These are phyloP conservation scores for Camponotus pennsylvanicus DNA, from an alignment of 1,140 invertebrate genomes.

Conservation along the genomic window DNA sequence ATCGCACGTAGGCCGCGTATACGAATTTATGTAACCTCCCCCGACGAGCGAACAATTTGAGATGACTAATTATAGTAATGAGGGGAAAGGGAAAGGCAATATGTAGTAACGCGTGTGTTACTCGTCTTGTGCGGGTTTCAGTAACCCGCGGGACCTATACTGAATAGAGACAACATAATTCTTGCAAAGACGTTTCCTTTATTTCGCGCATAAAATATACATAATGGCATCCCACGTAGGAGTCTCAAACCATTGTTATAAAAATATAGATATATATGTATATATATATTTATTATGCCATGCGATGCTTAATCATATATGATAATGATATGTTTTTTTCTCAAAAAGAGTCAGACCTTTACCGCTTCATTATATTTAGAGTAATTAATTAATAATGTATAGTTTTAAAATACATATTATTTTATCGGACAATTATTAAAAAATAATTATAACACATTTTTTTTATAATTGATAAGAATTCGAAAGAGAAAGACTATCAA, in stretches of 20 bases:
- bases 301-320: constrained; percentile 75
- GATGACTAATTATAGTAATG: constrained; percentile 77
- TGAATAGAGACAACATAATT: constrained; percentile 66
- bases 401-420: background rate
- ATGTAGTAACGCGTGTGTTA: constrained; percentile 58
- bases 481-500: too few relatives aligned
- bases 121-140: constrained; percentile 14
- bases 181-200: constrained; percentile 81
- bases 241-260: constrained; percentile 83
- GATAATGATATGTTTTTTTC: constrained; percentile 52
- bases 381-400: constrained; percentile 31
- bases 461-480: too few relatives aligned
- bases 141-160: constrained; percentile 45
- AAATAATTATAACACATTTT: too few relatives aligned
- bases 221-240: constrained; percentile 84
- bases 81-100: constrained; percentile 72
- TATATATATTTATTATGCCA: constrained; percentile 72
- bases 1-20: constrained; percentile 53
- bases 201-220: constrained; percentile 85
- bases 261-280: constrained; percentile 75
- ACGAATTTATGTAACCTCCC: constrained; percentile 71
- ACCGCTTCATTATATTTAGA: constrained; percentile 32
- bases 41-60: constrained; percentile 69
- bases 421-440: background rate
- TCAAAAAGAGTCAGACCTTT: constrained; percentile 60